A percentile compares a stretch with the other conserved stretches of the same genome.
Conservation (phyloP, 2,113 vertebrate species). For the Mesocricetus auratus region DNA sequence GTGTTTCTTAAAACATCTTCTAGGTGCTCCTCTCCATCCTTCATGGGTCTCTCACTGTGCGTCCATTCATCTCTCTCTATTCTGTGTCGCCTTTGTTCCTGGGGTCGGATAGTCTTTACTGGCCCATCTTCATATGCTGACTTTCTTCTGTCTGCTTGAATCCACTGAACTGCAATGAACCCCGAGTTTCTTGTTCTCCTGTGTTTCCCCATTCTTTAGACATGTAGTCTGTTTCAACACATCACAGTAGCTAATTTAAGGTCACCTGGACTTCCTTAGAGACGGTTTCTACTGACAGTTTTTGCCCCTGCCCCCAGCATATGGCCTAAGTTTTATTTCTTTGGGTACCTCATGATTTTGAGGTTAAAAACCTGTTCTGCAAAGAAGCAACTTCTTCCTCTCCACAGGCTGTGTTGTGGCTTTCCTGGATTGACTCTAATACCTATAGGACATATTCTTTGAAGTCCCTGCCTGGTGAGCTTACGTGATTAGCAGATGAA, state of each 20-base stretch:
- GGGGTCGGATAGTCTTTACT: neutral
- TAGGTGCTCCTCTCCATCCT: neutral
- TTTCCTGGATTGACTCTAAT: neutral
- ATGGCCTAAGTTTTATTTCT: neutral
- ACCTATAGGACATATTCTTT: neutral
- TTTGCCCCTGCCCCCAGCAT: neutral
- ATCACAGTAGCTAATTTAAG: neutral
- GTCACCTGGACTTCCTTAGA: neutral
- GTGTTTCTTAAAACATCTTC: neutral
- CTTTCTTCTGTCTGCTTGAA: neutral
- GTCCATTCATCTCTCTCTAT: neutral
- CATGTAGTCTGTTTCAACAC: neutral
- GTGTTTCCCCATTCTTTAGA: neutral
- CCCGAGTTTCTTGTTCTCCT: neutral
- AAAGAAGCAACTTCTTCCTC: too few relatives aligned
- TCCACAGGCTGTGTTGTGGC: neutral
- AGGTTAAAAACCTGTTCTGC: neutral
- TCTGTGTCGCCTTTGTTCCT: neutral
- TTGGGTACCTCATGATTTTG: too few relatives aligned
- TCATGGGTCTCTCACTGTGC: too few relatives aligned
- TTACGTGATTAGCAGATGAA: neutral
- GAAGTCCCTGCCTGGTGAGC: neutral
- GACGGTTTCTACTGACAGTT: neutral
- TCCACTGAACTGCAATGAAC: neutral
- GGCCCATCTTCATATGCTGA: neutral